Base-by-base conservation (phyloP, 2,113 vertebrate genomes). In the Strigops habroptila region DNA sequence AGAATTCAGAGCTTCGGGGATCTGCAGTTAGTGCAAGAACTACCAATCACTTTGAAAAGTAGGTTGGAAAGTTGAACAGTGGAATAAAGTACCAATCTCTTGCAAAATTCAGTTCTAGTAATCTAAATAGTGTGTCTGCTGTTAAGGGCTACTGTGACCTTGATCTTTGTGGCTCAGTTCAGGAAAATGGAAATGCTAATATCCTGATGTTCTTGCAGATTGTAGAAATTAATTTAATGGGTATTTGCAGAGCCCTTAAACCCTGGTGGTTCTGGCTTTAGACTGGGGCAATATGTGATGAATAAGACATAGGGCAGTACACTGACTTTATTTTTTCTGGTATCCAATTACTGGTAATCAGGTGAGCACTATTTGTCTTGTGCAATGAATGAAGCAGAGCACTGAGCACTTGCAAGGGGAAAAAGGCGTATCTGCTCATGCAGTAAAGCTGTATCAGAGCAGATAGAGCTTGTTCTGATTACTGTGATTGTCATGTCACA, bases 381-480 rank as follows among this genome's bases (percentile, higher is more conserved):
- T 70, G 64, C 70, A 91, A n/a, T 18, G 60, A 93, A 84, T 43
- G 74, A 69, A 83, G 83, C 12, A 52, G 43, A 77, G 65, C 76
- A 51, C 71, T 65, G 53, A 59, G 59, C 53, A 46, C 31, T 67
- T 78, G 30, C 46, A 43, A 67, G 52, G 52, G 55, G 55, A 22
- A 93, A 83, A 84, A 69, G 74, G 52, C 51, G 12, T 55, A 70
- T 78, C 64, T 83, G 64, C 37, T 65, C 57, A 16, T 59, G 67
- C 90, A 63, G 49, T 53, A 85, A 76, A 74, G 67, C 63, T 90
- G 33, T 60, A 62, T 76, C 51, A 55, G 79, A 64, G 88, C 85
- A 94, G 82, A 88, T 12, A 82, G 84, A 87, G 46, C 88, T 49
- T 46, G 35, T 70, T 86, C 91, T 93, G 81, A 92, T 92, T 94